Percentiles rank a stretch among this genome's conserved stretches.
These are phyloP conservation scores for Varecia variegata DNA, from an alignment of 2,797 vertebrate species.

Conservation along the genomic window DNA sequence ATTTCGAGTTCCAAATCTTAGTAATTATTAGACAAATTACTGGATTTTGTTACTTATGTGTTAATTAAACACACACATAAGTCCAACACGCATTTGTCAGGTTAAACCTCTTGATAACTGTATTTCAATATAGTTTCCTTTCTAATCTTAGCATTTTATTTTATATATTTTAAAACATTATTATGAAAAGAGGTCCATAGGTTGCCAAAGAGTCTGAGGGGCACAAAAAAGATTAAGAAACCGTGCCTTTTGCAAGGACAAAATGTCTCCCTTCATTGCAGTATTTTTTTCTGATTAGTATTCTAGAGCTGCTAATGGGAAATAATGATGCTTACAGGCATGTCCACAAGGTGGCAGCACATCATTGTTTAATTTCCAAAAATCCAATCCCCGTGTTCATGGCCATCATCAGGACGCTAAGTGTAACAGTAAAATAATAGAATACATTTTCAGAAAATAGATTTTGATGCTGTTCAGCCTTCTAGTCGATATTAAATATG, in stretches of 20 bases:
- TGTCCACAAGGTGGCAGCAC: constrained; percentile 71
- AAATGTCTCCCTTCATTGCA: neutral
- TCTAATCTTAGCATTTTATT: neutral
- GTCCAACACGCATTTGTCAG: neutral
- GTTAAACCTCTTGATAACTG: neutral
- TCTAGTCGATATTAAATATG: neutral
- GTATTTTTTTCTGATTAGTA: neutral
- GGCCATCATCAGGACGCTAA: neutral
- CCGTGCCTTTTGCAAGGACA: neutral
- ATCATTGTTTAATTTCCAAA: neutral
- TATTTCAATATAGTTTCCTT: constrained; percentile 2
- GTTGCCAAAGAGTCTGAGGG: neutral
- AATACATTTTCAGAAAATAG: neutral
- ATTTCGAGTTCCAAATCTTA: neutral
- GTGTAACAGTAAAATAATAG: neutral
- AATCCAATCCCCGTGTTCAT: neutral
- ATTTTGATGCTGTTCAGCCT: neutral
- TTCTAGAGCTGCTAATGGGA: neutral
- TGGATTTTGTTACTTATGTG: neutral
- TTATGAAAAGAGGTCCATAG: neutral
- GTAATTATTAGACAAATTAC: neutral
- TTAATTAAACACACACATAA: neutral
- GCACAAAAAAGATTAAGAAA: neutral
- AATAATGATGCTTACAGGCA: neutral
- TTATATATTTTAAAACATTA: neutral